Evolutionary conservation across 2,888 invertebrate genomes (phyloP), one percentile per base, ranked within the genome.

Genomic region (Apamea crenata): DNA sequence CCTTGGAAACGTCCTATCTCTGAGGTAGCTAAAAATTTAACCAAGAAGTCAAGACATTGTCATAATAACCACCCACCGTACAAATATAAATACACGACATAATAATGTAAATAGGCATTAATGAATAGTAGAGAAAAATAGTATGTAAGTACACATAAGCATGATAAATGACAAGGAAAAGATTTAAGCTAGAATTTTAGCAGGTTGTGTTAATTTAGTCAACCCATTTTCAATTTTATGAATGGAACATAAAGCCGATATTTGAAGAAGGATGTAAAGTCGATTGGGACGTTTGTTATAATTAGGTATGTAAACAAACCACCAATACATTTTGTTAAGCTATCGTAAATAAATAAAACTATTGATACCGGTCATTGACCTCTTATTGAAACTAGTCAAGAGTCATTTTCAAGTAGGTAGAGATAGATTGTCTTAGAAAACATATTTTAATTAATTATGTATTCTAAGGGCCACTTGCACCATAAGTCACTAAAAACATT

Each of bases 1-100:
- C 98, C 99, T 99, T 98, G 98, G 98, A 96, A 98, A 99, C 91
- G 99, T 99, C 98, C 99, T 98, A 97, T 98, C 98, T 98, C 98
- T 98, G 96, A 98, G 98, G 97, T 98, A 98, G 98, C 99, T 98
- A 97, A 95, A 96, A 96, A 95, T 94, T 88, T 91, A 93, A 96
- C 91, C 90, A 88, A 89, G 63, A 88, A 81, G 74, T 87, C 88
- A 89, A 91, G 89, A 88, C 84, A 89, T 85, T 87, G 89, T 88
- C 79, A 78, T 84, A 68, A 80, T 82, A 84, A 81, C 70, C 63
- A 78, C 80, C 68, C 79, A 82, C 80, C 74, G 65, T 76, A 87
- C 65, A 84, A 56, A 88, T 77, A 66, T 83, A 87, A 85, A 80
- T 80, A 87, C 56, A 89, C 77, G 36, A 90, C 79, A 86, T 88